Evolutionary conservation across 2,797 vertebrate species (phyloP), one percentile per base, ranked within the genome.

Genomic region (Harpagifer antarcticus): DNA sequence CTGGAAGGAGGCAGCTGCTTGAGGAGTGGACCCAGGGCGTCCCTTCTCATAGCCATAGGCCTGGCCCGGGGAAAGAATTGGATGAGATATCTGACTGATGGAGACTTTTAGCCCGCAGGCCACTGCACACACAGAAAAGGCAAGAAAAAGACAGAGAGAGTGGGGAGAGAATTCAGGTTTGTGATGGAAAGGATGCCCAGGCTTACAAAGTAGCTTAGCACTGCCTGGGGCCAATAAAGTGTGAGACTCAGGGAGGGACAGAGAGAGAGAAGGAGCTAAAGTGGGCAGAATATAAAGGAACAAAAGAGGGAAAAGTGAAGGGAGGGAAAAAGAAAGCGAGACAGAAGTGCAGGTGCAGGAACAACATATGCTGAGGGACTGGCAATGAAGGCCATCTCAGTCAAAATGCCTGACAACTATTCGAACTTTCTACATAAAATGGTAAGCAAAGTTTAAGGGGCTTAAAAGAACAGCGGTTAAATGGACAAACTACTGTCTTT

Each of bases 21-120:
- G 67, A 83, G 55, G 59, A 96, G 90, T 54, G 88, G 83, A 65
- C 89, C 89, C n/a, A n/a, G n/a, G n/a, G n/a, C n/a, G n/a, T n/a
- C n/a, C n/a, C 82, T 96, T 92, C 85, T 96, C 91, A 33, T 95
- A 96, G 72, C 96, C 96, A 81, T 84, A 92, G 54, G 95, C 92
- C 81, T 91, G 88, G 50, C 93, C 94, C 13, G 86, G 91, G 70
- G 93, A 95, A 58, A 95, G 95, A 88, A 96, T 94, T n/a, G 74
- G 94, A 96, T 55, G 94, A 94, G 68, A 92, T 78, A 62, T 90
- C 81, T 65, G 92, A 52, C 71, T 89, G 93, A 74, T 77, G 78
- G 50, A 87, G 68, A 86, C 57, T 70, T 80, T 87, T 91, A 78
- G 80, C 91, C 93, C 89, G 82, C 66, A 84, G n/a, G 83, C 76